Percentiles rank a stretch among this genome's conserved stretches.
Conservation (phyloP, 2,113 vertebrate genomes). For the Pholis gunnellus region DNA sequence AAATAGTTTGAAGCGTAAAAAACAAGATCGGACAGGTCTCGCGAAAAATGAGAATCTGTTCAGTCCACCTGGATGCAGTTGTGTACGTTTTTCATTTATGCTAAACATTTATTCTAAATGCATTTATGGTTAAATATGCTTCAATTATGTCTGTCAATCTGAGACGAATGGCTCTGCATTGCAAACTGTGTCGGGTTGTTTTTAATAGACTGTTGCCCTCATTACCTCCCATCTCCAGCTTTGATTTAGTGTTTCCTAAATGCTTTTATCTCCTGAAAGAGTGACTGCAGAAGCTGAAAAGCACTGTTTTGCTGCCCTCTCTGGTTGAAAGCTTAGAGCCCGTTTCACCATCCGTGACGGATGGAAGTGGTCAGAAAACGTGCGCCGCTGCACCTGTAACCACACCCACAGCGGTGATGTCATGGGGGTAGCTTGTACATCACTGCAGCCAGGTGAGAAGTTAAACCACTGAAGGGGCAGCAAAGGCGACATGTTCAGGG, state of each 20-base stretch:
- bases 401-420: background rate
- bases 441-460: background rate
- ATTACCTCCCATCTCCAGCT: conserved; percentile 42
- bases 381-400: too few species aligned
- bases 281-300: conserved; percentile 11
- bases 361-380: conserved; percentile 12
- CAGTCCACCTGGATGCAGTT: background rate
- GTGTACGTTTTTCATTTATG: background rate
- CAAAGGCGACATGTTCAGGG: conserved; percentile 3
- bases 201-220: conserved; percentile 35
- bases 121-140: conserved; percentile 22
- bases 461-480: conserved; percentile 27
- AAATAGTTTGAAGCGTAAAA: background rate
- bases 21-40: conserved; percentile 15
- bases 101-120: conserved; percentile 5
- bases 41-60: background rate
- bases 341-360: background rate
- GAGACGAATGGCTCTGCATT: conserved; percentile 25
- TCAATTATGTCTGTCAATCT: background rate
- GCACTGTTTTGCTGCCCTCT: background rate
- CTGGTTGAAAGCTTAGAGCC: background rate
- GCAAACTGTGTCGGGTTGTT: conserved; percentile 17
- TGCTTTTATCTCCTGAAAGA: background rate
- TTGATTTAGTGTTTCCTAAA: conserved; percentile 35
- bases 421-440: background rate